These are phyloP conservation scores for Paelopatides confundens DNA, from an alignment of 53 echinoderm and acorn worm species.

Conservation along the genomic window DNA sequence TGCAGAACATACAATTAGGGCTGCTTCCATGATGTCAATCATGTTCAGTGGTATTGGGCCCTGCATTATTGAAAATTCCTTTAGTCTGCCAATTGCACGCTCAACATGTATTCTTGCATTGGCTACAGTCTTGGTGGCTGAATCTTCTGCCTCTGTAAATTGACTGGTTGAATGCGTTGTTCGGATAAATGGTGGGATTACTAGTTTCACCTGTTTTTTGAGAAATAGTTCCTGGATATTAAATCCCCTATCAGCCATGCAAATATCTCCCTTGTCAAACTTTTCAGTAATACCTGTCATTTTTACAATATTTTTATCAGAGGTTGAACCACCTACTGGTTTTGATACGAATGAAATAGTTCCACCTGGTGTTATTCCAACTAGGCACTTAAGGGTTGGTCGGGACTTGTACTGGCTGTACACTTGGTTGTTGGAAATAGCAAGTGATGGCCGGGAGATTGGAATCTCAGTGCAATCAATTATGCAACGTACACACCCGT, in stretches of 20 bases:
- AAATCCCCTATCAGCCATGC: conserved; percentile 76
- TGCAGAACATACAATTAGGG: conserved; percentile 59
- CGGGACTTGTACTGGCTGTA: conserved; percentile 73
- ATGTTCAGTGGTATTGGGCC: conserved; percentile 70
- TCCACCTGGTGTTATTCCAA: conserved; percentile 72
- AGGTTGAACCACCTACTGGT: conserved; percentile 59
- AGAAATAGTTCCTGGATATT: conserved; percentile 76
- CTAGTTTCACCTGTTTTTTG: conserved; percentile 60
- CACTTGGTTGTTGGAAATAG: conserved; percentile 57
- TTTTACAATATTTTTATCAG: conserved; percentile 74
- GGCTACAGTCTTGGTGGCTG: conserved; percentile 8
- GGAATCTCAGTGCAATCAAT: conserved; percentile 78
- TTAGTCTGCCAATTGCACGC: conserved; percentile 58
- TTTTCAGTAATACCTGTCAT: conserved; percentile 60
- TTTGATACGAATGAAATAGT: conserved; percentile 65
- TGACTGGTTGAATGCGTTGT: conserved; percentile 47
- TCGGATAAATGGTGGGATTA: conserved; percentile 68
- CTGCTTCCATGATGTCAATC: conserved; percentile 68
- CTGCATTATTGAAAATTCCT: conserved; percentile 65
- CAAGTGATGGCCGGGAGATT: conserved; percentile 71
- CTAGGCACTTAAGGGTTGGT: conserved; percentile 68
- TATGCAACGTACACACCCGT: conserved; percentile 63
- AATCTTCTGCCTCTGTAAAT: conserved; percentile 49
- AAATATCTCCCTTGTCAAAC: conserved; percentile 61
- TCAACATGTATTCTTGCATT: conserved; percentile 64